Evolutionary conservation across 2,888 invertebrate species (phyloP), one percentile per base, ranked within the genome.

Genomic region (Cheilosia impressa): DNA sequence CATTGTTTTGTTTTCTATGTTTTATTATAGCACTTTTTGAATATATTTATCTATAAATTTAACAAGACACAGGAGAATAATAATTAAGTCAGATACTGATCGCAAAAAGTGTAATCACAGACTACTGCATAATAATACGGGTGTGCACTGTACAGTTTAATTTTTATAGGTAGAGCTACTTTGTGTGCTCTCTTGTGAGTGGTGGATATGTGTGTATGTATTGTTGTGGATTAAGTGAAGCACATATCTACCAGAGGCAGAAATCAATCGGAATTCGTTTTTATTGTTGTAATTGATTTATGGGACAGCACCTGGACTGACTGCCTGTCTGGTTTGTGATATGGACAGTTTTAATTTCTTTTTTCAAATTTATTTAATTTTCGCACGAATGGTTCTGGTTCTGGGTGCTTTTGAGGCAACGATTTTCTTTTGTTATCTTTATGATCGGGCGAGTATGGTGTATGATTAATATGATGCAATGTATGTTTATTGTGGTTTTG

Each of bases 211-310:
- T 38, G 15, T 38, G 4, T n/a, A n/a, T 27, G 19, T 43, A 17
- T 52, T 66, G 52, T 6, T 19, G 43, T 68, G 57, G 13, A 45
- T 52, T n/a, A 34, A 45, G 2, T 45, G 57, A 19, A n/a, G 41
- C 19, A 31, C 19, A 52, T 57, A 66, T 68, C 60, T 24, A 45
- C 53, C 22, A 27, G 60, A 62, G 27, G 52, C 24, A 31, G 68
- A 63, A 78, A 55, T 69, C 62, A 50, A 62, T 63, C 34, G 68
- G 38, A 69, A 55, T 68, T 55, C n/a, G 17, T 53, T 62, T 69
- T 62, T 69, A 38, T 62, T 60, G 47, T 38, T 55, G 57, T 78
- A 63, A 71, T 78, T 69, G 69, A 78, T 69, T 68, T 68, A 77
- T 55, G 34, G 55, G 47, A 47, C 24, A 69, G 34, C 77, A 78